phyloP scores from a whole-genome alignment of 2,888 invertebrate species.

The Hirtodrosophila duncani region DNA sequence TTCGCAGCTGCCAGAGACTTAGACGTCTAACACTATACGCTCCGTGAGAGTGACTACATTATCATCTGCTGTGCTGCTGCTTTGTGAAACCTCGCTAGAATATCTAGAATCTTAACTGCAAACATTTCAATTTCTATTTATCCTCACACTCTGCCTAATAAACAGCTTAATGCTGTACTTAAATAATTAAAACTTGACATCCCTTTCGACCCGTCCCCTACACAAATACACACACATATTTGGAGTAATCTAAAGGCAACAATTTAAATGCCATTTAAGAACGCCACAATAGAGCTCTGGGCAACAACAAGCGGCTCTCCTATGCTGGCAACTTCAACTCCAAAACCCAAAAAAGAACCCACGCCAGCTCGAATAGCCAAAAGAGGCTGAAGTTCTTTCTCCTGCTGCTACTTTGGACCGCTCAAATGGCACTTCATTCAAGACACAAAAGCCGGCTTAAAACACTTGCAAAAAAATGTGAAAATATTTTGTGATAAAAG shows the following conservation, averaged over 20 bases:
- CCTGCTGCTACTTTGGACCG: constrained; percentile 25
- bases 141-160: neutral
- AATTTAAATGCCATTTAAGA: constrained; percentile 65
- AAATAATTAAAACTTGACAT: constrained; percentile 14
- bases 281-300: constrained; percentile 60
- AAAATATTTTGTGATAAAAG: constrained; percentile 67
- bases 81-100: too few species aligned
- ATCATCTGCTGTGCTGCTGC: too few species aligned
- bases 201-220: constrained; percentile 2
- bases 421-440: constrained; percentile 63
- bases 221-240: constrained; percentile 23
- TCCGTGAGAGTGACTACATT: too few species aligned
- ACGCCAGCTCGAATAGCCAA: too few species aligned
- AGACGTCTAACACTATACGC: too few species aligned
- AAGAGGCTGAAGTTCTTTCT: constrained; percentile 42
- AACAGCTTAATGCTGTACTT: neutral
- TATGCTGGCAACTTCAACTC: neutral
- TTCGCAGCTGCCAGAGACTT: too few species aligned
- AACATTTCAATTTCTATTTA: too few species aligned
- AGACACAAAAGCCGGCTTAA: constrained; percentile 72
- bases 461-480: constrained; percentile 73
- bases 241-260: constrained; percentile 55
- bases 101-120: too few species aligned
- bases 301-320: constrained; percentile 21
- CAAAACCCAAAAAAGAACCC: constrained; percentile 15